phyloP scores from a whole-genome alignment of 2,888 invertebrate species.

The Polyommatus iphigenia region DNA sequence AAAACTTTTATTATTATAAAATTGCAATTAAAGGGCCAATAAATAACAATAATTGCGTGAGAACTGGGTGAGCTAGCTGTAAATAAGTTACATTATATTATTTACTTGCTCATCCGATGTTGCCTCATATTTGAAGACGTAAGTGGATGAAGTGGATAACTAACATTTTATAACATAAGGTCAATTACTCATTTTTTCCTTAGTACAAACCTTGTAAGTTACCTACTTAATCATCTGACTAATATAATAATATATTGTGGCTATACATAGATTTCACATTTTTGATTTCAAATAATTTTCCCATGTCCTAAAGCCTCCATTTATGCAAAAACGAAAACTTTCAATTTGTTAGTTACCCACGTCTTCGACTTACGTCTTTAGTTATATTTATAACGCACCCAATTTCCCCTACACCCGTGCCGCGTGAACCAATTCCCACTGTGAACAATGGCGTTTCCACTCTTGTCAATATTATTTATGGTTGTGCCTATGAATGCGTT shows the following conservation, averaged over 20 bases:
- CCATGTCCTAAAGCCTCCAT: neutral
- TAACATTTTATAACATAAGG: too few species aligned
- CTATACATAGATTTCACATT: too few species aligned
- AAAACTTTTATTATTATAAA: slow-evolving; percentile 24
- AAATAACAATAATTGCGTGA: slow-evolving; percentile 12
- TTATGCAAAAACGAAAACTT: neutral
- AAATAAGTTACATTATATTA: slow-evolving; percentile 25
- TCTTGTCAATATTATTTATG: slow-evolving; percentile 23
- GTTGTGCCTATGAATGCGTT: slow-evolving; percentile 13
- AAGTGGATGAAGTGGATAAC: neutral
- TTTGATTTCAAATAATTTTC: too few species aligned
- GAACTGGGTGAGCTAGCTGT: neutral
- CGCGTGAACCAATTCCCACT: slow-evolving; percentile 64
- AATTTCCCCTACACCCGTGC: slow-evolving; percentile 48
- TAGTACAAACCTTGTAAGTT: neutral
- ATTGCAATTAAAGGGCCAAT: slow-evolving; percentile 32
- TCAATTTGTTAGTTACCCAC: neutral
- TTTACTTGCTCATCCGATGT: slow-evolving; percentile 29
- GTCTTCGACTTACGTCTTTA: neutral
- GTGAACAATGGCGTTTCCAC: slow-evolving; percentile 52
- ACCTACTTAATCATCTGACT: too few species aligned
- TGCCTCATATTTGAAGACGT: slow-evolving; percentile 19
- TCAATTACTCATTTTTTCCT: neutral
- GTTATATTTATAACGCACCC: slow-evolving; percentile 38
- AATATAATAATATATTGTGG: too few species aligned